Evolutionary conservation across 2,797 vertebrate genomes (phyloP), one percentile per base, ranked within the genome.

Genomic region (Mus caroli): DNA sequence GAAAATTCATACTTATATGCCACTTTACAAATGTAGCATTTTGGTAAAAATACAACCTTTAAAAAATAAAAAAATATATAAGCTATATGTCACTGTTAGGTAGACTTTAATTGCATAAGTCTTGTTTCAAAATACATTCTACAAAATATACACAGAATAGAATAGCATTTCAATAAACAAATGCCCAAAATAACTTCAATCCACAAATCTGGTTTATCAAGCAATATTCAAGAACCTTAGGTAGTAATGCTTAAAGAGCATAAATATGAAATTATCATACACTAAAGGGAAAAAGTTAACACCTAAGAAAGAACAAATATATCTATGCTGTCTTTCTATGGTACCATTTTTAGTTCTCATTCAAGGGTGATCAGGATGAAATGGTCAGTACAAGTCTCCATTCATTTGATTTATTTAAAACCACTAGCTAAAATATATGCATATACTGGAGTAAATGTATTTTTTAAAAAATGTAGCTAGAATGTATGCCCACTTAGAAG

Each of bases 401-500:
- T n/a, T 78, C 8, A 82, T 1, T 24, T 62, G 26, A 88, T 73
- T 24, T 90, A 95, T 58, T 91, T 91, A 97, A 91, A 31, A 56
- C 26, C 46, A 31, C n/a, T 85, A 84, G 87, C 8, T 88, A 31
- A 64, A 96, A 93, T 46, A 71, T 14, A 94, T 88, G 8, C 4
- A 4, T 69, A 54, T 1, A 8, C 67, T 60, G 73, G 43, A 34
- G 52, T 5, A 78, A 54, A 85, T 94, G 71, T 17, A 1, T 46
- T 92, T 95, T 93, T 58, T 95, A 88, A 67, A 60, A 96, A 62
- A 75, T 89, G 91, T 97, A 31, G 77, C n/a, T 77, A 91, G 91
- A 94, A 94, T 83, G 7, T 92, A 90, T 94, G 73, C 62, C 54
- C 76, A 95, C 78, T 94, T 88, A 84, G 54, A 96, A 90, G 17